Base-by-base conservation (phyloP, 37 sponge, comb jelly and placozoan genomes). In the Crambe crambe region DNA sequence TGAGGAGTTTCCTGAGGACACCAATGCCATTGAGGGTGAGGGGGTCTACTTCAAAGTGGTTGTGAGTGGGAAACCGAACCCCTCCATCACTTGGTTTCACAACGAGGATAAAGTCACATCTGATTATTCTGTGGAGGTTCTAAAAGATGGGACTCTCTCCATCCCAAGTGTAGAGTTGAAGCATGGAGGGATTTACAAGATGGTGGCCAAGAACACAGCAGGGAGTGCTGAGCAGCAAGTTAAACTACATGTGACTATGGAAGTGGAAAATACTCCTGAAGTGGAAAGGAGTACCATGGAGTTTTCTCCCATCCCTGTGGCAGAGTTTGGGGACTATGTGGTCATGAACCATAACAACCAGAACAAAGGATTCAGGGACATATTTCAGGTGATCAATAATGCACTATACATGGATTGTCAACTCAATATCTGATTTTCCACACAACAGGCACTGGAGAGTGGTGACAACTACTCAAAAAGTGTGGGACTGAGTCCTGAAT, bases 261-360 rank as follows among this genome's bases (percentile, higher is more conserved):
- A 80, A 60, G 56, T 22, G 23, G 66, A 65, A 30, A 30, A n/a
- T 2, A 36, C 36, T 35, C 43, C 57, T 26, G 54, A 38, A 21
- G 47, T 63, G 43, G 54, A 43, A 30, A 18, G 30, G 47, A 78
- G 31, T 44, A 42, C 37, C 43, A 20, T 77, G 63, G 64, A 77
- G 10, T 66, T 51, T 15, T 27, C 2, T 27, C 56, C 37, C 32
- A 70, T 57, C 65, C 41, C 39, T 23, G 54, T 40, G 71, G 59
- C 56, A 21, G 30, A 58, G 42, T 80, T 80, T 70, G 80, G 80
- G 34, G 80, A 80, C 26, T 59, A 80, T 25, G 80, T 80, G 21
- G 41, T 71, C 2, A 5, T 37, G 22, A 42, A 41, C 26, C 80
- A 80, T 37, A 17, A 56, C 39, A n/a, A 59, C 70, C 57, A 58